Base-by-base conservation (phyloP, 1,140 invertebrate genomes). In the Pararge aegeria region DNA sequence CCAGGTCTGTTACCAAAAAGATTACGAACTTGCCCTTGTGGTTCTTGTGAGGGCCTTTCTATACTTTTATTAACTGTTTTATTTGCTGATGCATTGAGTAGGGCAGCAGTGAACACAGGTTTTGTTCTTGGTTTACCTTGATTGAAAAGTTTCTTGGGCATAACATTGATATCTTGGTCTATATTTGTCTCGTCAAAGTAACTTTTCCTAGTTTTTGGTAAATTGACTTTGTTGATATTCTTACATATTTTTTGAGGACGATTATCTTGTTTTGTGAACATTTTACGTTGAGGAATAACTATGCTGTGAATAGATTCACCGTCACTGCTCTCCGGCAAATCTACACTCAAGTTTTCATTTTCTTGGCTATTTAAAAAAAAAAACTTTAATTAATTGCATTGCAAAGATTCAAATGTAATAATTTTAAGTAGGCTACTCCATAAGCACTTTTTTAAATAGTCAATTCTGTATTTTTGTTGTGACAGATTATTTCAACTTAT, bases 231-330 rank as follows among this genome's bases (percentile, higher is more conserved):
- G 2, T 57, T 75, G 5, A 66, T 79, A 5, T 42, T 64, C 53
- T 24, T 24, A 81, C 82, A n/a, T 40, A 78, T 80, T 18, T 77
- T 75, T 60, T 75, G 62, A 37, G 61, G 49, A 42, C 64, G 50
- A 42, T 61, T 66, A 27, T 80, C 75, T 65, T 87, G 86, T 54
- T 82, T 68, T 40, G 68, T 71, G 46, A 89, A 87, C 0, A 89
- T 48, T 52, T 75, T 83, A 15, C 73, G 55, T 58, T 89, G 78
- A 44, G 81, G 80, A 10, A 87, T 71, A 2, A 87, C 73, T 54
- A 89, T 87, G 51, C 87, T 89, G 12, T 54, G 68, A 7, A 89
- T 84, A 38, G 84, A 87, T 67, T 89, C 87, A 59, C 67, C 72
- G 53, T 85, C 84, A 68, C 84, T 87, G 55, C 80, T 89, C 6